These are phyloP conservation scores for Channa striata DNA, from an alignment of 2,797 vertebrate species.

Conservation along the genomic window DNA sequence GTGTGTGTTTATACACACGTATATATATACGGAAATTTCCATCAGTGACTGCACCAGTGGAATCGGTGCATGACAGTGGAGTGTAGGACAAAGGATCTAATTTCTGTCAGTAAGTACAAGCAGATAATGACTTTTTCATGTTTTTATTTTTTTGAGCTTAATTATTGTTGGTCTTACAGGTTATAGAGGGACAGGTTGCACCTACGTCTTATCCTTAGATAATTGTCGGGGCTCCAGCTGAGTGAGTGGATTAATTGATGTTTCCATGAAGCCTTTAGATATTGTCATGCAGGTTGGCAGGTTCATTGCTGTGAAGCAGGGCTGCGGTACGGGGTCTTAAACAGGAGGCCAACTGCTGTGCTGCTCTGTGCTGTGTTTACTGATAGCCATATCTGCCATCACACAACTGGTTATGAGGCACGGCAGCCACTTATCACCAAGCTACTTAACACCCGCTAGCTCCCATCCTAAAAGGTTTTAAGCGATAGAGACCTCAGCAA, in stretches of 20 bases:
- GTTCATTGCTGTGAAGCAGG: conserved; percentile 30
- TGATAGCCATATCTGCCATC: conserved; percentile 44
- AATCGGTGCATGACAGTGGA: neutral
- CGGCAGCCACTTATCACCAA: conserved; percentile 35
- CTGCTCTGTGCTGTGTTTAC: conserved; percentile 36
- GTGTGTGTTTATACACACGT: too few species aligned
- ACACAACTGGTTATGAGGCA: conserved; percentile 9
- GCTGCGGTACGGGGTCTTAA: conserved; percentile 31
- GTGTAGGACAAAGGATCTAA: neutral
- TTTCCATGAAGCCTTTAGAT: conserved; percentile 42
- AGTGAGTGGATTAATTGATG: too few species aligned
- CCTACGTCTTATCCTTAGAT: conserved; percentile 21
- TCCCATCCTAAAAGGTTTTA: conserved; percentile 19
- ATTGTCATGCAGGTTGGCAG: conserved; percentile 28
- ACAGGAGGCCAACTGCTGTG: conserved; percentile 22
- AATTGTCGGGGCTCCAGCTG: conserved; percentile 3
- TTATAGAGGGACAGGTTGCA: neutral
- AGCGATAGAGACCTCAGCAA: conserved; percentile 19
- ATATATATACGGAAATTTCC: too few species aligned
- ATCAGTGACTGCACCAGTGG: too few species aligned
- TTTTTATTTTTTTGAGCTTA: neutral
- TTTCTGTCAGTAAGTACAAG: neutral
- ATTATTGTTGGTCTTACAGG: neutral
- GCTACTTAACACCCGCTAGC: neutral
- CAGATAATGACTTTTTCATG: neutral